These are phyloP conservation scores for Rhadinocentrus ornatus DNA, from an alignment of 2,797 vertebrate genomes.

Conservation along the genomic window DNA sequence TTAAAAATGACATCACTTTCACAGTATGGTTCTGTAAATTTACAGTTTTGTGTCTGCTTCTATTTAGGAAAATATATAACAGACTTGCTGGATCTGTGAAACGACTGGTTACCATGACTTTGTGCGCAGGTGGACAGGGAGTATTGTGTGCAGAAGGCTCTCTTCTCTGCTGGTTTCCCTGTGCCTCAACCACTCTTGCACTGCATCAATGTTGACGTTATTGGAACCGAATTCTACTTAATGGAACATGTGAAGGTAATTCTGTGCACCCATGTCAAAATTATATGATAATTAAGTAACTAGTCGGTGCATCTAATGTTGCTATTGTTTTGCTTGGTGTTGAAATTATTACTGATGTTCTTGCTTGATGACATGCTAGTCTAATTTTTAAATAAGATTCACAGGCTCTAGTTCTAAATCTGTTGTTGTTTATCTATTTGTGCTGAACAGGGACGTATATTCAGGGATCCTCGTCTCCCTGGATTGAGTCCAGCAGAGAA, in stretches of 20 bases:
- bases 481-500: conserved; percentile 86
- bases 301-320: background rate
- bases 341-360: background rate
- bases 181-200: conserved; percentile 90
- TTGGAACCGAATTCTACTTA: conserved; percentile 94
- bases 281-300: background rate
- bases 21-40: background rate
- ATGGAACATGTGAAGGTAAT: conserved; percentile 91
- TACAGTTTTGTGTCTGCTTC: background rate
- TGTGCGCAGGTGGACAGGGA: conserved; percentile 90
- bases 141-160: conserved; percentile 89
- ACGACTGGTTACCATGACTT: background rate
- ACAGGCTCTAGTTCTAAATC: background rate
- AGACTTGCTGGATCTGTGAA: background rate
- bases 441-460: conserved; percentile 88
- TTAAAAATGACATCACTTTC: background rate
- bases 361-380: background rate
- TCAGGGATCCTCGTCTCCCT: conserved; percentile 85
- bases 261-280: conserved; percentile 1
- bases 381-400: background rate
- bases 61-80: background rate
- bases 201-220: conserved; percentile 85
- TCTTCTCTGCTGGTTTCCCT: conserved; percentile 89
- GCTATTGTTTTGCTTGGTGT: background rate
- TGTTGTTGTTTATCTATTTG: background rate